phyloP scores from a whole-genome alignment of 2,113 vertebrate genomes.

The Callospermophilus lateralis region DNA sequence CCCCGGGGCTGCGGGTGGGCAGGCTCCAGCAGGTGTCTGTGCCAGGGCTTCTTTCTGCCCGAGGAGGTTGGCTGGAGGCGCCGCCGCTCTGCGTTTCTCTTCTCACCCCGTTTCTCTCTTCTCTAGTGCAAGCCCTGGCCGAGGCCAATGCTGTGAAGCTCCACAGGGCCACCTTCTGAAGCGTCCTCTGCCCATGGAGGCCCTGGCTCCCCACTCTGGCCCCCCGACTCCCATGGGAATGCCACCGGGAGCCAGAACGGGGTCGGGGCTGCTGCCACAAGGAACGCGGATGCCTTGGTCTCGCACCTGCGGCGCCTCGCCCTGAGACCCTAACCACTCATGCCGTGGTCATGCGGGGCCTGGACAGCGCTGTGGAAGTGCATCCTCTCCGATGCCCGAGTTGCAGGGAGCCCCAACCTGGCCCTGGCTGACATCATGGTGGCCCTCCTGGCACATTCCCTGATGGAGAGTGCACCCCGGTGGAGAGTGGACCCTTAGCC shows the following conservation, averaged over 20 bases:
- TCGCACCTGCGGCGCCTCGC: neutral
- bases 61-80: neutral
- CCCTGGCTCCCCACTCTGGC: neutral
- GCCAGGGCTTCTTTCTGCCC: neutral
- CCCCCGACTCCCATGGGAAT: neutral
- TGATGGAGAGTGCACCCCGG: neutral
- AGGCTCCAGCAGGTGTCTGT: neutral
- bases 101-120: conserved; percentile 31
- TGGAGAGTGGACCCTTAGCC: neutral
- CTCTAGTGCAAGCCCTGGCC: conserved; percentile 92
- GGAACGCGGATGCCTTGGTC: neutral
- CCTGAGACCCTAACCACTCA: neutral
- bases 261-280: neutral
- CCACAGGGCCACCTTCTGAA: conserved; percentile 93
- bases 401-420: neutral
- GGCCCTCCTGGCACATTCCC: neutral
- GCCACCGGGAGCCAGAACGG: neutral
- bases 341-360: neutral
- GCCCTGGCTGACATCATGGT: neutral
- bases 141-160: conserved; percentile 91
- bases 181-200: neutral
- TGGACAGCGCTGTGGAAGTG: neutral
- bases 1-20: neutral
- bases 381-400: neutral
- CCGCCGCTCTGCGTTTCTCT: rapidly evolving